Evolutionary conservation across 2,113 vertebrate species (phyloP).

Genomic region (Apteryx mantelli): DNA sequence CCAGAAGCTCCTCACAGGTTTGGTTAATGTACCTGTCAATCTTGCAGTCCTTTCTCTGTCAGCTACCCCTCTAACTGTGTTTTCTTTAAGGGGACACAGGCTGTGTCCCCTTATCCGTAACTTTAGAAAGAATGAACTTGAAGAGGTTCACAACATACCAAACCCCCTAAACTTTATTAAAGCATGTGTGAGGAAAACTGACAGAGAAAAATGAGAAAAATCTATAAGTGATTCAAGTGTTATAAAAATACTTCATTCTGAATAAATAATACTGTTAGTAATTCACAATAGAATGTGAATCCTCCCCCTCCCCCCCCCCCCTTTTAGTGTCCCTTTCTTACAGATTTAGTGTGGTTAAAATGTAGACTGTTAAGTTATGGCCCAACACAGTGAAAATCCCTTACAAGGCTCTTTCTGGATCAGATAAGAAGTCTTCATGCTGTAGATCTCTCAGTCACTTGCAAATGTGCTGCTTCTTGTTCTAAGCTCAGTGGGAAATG

Average conservation of each 20-base stretch:
- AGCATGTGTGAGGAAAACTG: rapidly evolving
- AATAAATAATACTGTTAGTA: not conserved
- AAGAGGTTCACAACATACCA: not conserved
- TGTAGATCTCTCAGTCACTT: not conserved
- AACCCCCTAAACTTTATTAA: not conserved
- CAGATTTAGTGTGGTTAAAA: not conserved
- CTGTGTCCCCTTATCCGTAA: not conserved
- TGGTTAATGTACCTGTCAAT: slow-evolving; percentile 3
- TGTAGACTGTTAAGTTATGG: not conserved
- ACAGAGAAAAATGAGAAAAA: not conserved
- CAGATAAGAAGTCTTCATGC: not conserved
- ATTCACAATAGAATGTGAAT: not conserved
- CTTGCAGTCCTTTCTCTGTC: not conserved
- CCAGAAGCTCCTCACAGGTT: not conserved
- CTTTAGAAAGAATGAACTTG: not conserved
- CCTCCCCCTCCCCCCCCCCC: not conserved
- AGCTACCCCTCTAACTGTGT: not conserved
- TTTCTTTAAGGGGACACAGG: not conserved
- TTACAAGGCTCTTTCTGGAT: not conserved
- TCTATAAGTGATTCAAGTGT: not conserved
- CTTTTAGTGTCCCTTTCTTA: not conserved
- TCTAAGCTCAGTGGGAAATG: not conserved
- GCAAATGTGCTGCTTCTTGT: not conserved
- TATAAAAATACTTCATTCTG: not conserved
- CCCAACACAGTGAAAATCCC: not conserved